Evolutionary conservation across 1,140 invertebrate genomes (phyloP).

Genomic region (Maniola jurtina): DNA sequence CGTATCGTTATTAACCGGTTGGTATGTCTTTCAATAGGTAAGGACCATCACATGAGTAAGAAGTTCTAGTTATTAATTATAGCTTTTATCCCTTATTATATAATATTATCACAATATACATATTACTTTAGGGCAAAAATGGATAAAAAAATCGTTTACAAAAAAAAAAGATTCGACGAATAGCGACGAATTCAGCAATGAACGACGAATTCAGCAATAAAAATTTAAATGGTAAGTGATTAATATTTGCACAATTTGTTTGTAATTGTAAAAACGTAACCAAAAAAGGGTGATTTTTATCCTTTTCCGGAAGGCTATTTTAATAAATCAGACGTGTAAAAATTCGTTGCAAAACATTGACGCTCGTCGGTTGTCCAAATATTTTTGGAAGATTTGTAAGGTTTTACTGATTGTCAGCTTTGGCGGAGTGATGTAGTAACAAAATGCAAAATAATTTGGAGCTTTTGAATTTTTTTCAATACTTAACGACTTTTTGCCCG

Average conservation of each 20-base stretch:
- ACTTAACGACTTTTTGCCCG: background rate
- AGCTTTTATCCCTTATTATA: too few relatives aligned
- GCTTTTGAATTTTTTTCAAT: background rate
- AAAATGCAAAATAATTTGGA: background rate
- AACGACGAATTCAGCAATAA: conserved; percentile 12
- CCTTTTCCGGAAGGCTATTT: background rate
- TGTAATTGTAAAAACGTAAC: conserved; percentile 8
- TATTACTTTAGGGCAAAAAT: too few relatives aligned
- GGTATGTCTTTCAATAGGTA: too few relatives aligned
- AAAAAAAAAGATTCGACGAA: too few relatives aligned
- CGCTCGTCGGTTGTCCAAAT: conserved; percentile 10
- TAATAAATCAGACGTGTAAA: conserved; percentile 13
- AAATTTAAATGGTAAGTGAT: background rate
- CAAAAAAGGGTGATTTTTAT: background rate
- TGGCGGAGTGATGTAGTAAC: background rate
- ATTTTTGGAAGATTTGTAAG: conserved; percentile 10
- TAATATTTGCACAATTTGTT: conserved; percentile 10
- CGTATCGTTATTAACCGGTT: conserved; percentile 17
- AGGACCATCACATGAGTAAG: too few relatives aligned
- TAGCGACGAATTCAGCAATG: conserved; percentile 7
- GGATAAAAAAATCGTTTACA: too few relatives aligned
- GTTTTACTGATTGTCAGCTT: conserved; percentile 12
- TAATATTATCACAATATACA: too few relatives aligned
- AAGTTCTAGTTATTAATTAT: too few relatives aligned
- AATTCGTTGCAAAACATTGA: background rate